phyloP scores from a whole-genome alignment of 2,113 vertebrate species.

The Brachyhypopomus gauderio region DNA sequence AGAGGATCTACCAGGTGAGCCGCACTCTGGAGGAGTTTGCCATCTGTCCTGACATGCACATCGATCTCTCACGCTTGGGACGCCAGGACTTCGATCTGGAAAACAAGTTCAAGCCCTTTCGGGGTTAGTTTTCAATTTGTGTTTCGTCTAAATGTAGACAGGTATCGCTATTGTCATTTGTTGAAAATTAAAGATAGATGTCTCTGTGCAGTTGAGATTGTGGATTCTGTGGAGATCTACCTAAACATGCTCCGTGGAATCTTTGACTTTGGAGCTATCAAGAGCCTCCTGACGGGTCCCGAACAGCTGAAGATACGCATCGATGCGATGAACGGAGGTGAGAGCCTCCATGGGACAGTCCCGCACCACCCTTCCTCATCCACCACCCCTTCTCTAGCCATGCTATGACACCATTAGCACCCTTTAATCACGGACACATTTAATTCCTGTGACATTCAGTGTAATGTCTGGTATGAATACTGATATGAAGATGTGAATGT shows the following conservation, averaged over 20 bases:
- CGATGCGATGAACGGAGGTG: constrained; percentile 98
- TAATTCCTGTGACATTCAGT: background rate
- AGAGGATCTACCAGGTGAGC: constrained; percentile 95
- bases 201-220: constrained; percentile 87
- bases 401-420: background rate
- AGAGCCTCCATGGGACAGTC: background rate
- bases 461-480: background rate
- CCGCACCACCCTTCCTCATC: background rate
- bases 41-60: constrained; percentile 91
- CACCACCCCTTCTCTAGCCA: background rate
- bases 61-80: constrained; percentile 92
- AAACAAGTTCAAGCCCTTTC: constrained; percentile 99
- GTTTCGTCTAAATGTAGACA: background rate
- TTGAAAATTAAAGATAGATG: background rate
- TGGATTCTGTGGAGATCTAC: constrained; percentile 97
- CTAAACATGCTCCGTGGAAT: constrained; percentile 89
- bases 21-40: constrained; percentile 95
- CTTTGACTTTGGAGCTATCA: constrained; percentile 92
- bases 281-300: constrained; percentile 89
- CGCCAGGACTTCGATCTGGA: constrained; percentile 98
- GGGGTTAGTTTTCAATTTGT: constrained; percentile 77
- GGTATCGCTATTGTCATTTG: background rate
- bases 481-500: background rate
- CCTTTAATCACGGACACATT: background rate
- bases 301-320: constrained; percentile 91